phyloP scores from a whole-genome alignment of 1,140 invertebrate genomes.

The Meloidogyne floridensis region DNA sequence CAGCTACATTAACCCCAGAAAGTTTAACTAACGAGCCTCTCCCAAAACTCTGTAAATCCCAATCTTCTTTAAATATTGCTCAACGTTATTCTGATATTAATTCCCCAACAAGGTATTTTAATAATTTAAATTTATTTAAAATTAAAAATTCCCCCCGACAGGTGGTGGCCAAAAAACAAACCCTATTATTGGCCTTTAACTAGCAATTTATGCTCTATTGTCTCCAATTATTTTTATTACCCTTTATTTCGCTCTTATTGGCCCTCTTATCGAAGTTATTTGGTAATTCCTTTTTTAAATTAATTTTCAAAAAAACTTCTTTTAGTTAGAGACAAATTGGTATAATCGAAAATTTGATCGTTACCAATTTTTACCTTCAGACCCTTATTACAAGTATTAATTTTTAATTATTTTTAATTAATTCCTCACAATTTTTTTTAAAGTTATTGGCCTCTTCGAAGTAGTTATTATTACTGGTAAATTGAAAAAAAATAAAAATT shows the following conservation, averaged over 20 bases:
- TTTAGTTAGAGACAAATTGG: slow-evolving; percentile 31
- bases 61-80: slow-evolving; percentile 22
- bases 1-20: slow-evolving; percentile 15
- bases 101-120: slow-evolving; percentile 14
- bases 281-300: not conserved
- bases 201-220: slow-evolving; percentile 29
- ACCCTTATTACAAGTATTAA: slow-evolving; percentile 21
- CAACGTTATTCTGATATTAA: slow-evolving; percentile 24
- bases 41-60: slow-evolving; percentile 12
- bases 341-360: slow-evolving; percentile 28
- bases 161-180: slow-evolving; percentile 26
- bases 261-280: slow-evolving; percentile 27
- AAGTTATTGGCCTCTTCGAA: slow-evolving; percentile 10
- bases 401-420: not conserved
- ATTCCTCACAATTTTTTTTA: not conserved
- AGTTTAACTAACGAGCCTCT: slow-evolving; percentile 23
- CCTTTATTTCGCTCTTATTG: slow-evolving; percentile 27
- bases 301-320: not conserved
- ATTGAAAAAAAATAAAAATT: not conserved
- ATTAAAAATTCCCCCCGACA: not conserved
- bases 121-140: not conserved
- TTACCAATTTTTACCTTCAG: slow-evolving; percentile 24
- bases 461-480: slow-evolving; percentile 29
- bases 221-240: slow-evolving; percentile 28
- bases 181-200: slow-evolving; percentile 30